These are phyloP conservation scores for Propsilocerus akamusi DNA, from an alignment of 1,140 invertebrate genomes.

Conservation along the genomic window DNA sequence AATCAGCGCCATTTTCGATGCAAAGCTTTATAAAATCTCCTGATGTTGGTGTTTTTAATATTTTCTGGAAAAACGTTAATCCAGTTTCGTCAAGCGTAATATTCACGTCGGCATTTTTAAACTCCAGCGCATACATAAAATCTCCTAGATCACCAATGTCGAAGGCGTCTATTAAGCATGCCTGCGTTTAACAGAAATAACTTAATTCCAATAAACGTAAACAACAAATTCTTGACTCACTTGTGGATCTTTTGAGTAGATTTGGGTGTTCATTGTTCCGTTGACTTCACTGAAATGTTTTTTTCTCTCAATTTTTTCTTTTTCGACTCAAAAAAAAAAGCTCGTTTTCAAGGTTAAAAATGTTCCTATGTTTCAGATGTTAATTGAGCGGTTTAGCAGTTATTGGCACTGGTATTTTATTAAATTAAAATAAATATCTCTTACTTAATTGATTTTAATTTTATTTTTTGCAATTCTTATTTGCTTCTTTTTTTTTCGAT, in stretches of 20 bases:
- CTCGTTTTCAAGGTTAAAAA: too few relatives aligned
- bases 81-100: constrained; percentile 11
- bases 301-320: background rate
- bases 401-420: too few relatives aligned
- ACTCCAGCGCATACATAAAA: constrained; percentile 14
- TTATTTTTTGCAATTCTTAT: too few relatives aligned
- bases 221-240: background rate
- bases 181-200: too few relatives aligned
- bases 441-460: too few relatives aligned
- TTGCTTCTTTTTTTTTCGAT: too few relatives aligned
- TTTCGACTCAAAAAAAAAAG: too few relatives aligned
- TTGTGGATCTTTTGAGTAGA: background rate
- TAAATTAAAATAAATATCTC: too few relatives aligned
- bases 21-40: constrained; percentile 36
- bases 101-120: constrained; percentile 14
- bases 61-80: constrained; percentile 16
- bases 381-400: too few relatives aligned
- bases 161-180: constrained; percentile 12
- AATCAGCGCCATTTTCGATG: constrained; percentile 41
- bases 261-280: background rate
- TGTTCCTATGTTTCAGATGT: too few relatives aligned
- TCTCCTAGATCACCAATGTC: constrained; percentile 12
- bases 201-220: too few relatives aligned
- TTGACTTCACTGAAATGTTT: background rate
- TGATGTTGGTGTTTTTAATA: constrained; percentile 21